These are phyloP conservation scores for Cynopterus sphinx DNA, from an alignment of 2,797 vertebrate species.

Conservation along the genomic window DNA sequence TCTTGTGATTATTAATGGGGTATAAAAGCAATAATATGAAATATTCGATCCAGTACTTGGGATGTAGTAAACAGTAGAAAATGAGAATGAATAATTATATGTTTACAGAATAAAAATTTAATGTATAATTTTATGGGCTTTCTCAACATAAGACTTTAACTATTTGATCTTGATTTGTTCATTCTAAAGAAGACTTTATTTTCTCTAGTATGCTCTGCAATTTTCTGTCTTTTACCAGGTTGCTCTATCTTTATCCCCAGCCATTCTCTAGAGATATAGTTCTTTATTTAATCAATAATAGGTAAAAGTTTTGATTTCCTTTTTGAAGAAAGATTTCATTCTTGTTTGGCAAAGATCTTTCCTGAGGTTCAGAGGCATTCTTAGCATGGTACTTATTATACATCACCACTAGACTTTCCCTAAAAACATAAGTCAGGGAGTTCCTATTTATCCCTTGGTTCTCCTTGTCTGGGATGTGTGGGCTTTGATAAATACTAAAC, in stretches of 20 bases:
- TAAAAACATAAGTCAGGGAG: neutral
- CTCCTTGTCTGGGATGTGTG: neutral
- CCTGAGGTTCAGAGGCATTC: neutral
- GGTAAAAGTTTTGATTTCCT: neutral
- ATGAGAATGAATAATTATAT: neutral
- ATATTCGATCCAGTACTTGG: neutral
- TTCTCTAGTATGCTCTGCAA: neutral
- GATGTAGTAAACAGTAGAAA: neutral
- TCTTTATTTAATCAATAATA: neutral
- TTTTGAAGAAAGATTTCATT: neutral
- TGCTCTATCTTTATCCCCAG: neutral
- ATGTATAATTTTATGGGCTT: neutral
- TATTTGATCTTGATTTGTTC: neutral
- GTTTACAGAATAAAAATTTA: neutral
- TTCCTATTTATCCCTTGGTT: neutral
- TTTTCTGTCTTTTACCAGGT: neutral
- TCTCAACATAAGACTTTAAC: neutral
- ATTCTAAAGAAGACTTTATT: neutral
- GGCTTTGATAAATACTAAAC: neutral
- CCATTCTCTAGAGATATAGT: neutral
- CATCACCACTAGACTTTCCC: neutral
- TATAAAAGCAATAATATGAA: constrained; percentile 9
- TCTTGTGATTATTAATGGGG: neutral
- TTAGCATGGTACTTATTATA: neutral
- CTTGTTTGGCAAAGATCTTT: neutral